These are phyloP conservation scores for Podiceps cristatus DNA, from an alignment of 2,113 vertebrate genomes.

Conservation along the genomic window DNA sequence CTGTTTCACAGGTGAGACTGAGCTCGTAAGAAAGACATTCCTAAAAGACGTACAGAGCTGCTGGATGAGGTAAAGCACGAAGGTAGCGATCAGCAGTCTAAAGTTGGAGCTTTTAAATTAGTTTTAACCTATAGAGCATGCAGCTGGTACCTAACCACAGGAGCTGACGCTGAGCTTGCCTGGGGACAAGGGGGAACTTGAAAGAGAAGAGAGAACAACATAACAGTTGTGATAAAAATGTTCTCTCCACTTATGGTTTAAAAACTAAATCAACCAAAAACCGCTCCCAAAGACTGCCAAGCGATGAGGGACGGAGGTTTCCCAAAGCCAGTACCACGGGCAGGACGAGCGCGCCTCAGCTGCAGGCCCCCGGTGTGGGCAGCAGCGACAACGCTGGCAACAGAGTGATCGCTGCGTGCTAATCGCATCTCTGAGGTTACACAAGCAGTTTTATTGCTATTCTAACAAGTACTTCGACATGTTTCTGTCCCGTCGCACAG, in stretches of 20 bases:
- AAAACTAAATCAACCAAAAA: neutral
- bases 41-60: neutral
- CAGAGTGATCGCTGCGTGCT: neutral
- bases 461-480: neutral
- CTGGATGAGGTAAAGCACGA: neutral
- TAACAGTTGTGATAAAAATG: neutral
- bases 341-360: neutral
- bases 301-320: neutral
- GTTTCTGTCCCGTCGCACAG: neutral
- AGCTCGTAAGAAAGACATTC: neutral
- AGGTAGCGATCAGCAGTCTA: neutral
- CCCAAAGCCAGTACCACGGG: neutral
- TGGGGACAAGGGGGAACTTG: neutral
- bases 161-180: neutral
- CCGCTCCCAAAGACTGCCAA: neutral
- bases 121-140: neutral
- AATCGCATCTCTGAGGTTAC: neutral
- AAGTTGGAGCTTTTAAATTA: neutral
- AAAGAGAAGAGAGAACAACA: neutral
- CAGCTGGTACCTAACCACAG: neutral
- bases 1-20: neutral
- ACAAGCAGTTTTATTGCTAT: constrained; percentile 35
- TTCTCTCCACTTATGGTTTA: neutral
- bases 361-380: fast-evolving
- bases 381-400: neutral